Evolutionary conservation across 1,140 invertebrate species (phyloP).

Genomic region (Sinonovacula constricta): DNA sequence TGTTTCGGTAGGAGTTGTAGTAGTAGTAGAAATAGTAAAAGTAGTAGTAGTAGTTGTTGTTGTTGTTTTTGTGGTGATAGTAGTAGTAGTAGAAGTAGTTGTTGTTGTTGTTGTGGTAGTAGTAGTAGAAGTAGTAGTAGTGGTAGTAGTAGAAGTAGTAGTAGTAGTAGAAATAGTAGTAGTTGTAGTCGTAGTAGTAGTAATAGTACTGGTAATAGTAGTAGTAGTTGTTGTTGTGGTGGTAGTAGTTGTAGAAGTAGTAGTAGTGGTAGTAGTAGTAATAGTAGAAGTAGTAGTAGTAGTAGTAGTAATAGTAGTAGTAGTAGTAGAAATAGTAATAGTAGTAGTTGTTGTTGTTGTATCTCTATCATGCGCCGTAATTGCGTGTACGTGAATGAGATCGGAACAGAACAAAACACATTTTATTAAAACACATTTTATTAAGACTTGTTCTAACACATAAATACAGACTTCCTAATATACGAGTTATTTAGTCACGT

Average conservation of each 20-base stretch:
- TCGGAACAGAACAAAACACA: too few relatives aligned
- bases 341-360: too few relatives aligned
- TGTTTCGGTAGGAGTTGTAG: neutral
- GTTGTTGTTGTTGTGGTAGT: slow-evolving; percentile 4
- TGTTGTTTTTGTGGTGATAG: neutral
- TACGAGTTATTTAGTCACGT: too few relatives aligned
- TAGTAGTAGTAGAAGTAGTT: slow-evolving; percentile 8
- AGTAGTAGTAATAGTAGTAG: too few relatives aligned
- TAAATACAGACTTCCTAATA: too few relatives aligned
- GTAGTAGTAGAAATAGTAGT: too few relatives aligned
- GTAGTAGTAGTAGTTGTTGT: slow-evolving; percentile 2
- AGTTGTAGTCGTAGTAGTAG: too few relatives aligned
- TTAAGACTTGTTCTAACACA: too few relatives aligned
- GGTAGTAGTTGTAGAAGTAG: neutral
- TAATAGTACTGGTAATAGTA: neutral
- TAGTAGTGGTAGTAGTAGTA: neutral
- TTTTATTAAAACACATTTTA: too few relatives aligned
- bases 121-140: slow-evolving; percentile 12
- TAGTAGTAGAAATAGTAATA: too few relatives aligned
- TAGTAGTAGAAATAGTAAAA: neutral
- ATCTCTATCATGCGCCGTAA: too few relatives aligned
- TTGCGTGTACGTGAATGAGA: too few relatives aligned
- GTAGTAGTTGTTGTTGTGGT: slow-evolving; percentile 5
- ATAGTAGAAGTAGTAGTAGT: neutral
- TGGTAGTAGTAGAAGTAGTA: slow-evolving; percentile 4